Conservation (phyloP, 2,888 invertebrate species). For the Athalia circularis region DNA sequence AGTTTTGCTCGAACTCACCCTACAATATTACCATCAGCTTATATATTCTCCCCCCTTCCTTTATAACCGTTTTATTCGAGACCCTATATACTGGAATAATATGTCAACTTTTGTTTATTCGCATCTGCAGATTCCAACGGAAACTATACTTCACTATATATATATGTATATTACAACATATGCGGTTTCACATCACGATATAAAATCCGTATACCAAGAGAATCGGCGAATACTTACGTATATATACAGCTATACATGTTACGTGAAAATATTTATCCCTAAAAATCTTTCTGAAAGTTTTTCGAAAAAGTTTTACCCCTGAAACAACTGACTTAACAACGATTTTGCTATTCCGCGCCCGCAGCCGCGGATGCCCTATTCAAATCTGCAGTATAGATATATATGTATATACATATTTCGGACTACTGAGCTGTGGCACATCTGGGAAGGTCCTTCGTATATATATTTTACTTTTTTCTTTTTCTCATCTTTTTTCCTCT, state of each 20-base stretch:
- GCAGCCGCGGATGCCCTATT: not conserved
- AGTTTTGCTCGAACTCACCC: conserved; percentile 14
- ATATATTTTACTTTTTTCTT: conserved; percentile 7
- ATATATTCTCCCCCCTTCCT: not conserved
- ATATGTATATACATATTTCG: too few species aligned
- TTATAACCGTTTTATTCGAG: too few species aligned
- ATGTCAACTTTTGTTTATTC: conserved; percentile 20
- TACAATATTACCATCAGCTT: conserved; percentile 6
- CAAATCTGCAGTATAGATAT: too few species aligned
- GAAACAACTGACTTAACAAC: not conserved
- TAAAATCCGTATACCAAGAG: too few species aligned
- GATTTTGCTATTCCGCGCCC: conserved; percentile 11
- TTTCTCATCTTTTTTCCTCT: not conserved
- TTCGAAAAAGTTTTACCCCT: conserved; percentile 2
- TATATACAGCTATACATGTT: too few species aligned
- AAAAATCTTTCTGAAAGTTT: too few species aligned
- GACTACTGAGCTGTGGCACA: not conserved
- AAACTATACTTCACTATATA: not conserved
- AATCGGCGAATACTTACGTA: too few species aligned
- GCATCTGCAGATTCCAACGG: conserved; percentile 17
- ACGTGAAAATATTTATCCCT: too few species aligned
- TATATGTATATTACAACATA: too few species aligned
- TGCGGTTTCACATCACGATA: too few species aligned
- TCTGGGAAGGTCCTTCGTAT: not conserved
- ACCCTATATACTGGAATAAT: too few species aligned